Conservation (phyloP, 2,113 vertebrate species). For the Salvelinus namaycush region DNA sequence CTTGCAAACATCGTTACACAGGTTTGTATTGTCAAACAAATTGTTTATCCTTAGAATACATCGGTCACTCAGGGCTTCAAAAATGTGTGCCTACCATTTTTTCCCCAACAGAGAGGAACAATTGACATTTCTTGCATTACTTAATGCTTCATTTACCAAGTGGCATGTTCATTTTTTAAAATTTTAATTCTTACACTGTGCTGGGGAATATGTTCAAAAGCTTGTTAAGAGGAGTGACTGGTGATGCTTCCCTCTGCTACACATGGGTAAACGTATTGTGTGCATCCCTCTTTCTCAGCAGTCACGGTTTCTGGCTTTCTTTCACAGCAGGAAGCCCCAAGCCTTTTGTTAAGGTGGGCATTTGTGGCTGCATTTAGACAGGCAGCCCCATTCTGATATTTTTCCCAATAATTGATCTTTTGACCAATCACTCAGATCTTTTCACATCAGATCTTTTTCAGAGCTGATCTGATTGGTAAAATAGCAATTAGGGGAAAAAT, state of each 20-base stretch:
- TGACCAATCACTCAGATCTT: too few relatives aligned
- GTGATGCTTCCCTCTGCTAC: background rate
- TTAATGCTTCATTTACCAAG: slow-evolving; percentile 15
- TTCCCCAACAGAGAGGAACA: background rate
- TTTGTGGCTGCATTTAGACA: background rate
- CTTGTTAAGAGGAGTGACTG: slow-evolving; percentile 8
- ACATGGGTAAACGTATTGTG: background rate
- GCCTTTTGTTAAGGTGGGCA: background rate
- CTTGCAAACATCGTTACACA: slow-evolving; percentile 1
- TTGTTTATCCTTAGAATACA: background rate
- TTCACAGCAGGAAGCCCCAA: background rate
- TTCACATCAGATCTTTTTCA: too few relatives aligned
- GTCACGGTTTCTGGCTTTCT: background rate
- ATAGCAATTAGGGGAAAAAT: too few relatives aligned
- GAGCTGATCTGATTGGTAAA: too few relatives aligned
- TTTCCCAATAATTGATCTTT: too few relatives aligned
- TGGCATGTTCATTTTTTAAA: slow-evolving; percentile 20
- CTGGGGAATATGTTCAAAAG: slow-evolving; percentile 20
- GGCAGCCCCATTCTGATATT: too few relatives aligned
- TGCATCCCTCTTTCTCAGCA: background rate
- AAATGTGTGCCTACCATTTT: background rate
- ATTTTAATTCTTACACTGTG: slow-evolving; percentile 4
- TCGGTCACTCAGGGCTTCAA: background rate
- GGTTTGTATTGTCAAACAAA: background rate
- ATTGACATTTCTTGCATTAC: slow-evolving; percentile 9